phyloP scores from a whole-genome alignment of 1,140 invertebrate species.

The Diuraphis noxia region DNA sequence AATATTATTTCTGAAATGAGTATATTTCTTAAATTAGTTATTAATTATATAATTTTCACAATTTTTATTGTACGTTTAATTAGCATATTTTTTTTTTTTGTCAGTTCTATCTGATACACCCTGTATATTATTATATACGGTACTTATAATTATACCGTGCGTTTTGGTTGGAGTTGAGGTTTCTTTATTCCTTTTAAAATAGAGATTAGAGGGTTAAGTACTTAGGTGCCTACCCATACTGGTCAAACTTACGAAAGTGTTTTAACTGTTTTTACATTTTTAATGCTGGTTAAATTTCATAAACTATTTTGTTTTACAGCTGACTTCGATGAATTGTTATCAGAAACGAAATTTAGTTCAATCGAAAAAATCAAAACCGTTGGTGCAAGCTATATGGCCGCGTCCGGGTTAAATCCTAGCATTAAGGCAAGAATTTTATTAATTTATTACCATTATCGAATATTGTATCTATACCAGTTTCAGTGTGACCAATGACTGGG shows the following conservation, averaged over 20 bases:
- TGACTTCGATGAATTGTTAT: constrained; percentile 90
- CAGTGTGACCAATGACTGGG: no score
- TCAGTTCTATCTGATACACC: no score
- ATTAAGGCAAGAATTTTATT: constrained; percentile 54
- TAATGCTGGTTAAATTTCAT: background rate
- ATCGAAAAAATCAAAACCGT: constrained; percentile 99
- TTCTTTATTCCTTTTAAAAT: background rate
- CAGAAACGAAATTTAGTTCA: constrained; percentile 83
- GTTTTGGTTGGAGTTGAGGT: background rate
- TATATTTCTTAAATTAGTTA: no score
- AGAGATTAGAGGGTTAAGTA: background rate
- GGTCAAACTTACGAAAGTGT: background rate
- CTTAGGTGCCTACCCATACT: background rate
- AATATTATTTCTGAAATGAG: no score
- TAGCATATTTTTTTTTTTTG: no score
- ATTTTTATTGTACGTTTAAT: no score
- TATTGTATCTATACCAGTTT: background rate
- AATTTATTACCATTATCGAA: background rate
- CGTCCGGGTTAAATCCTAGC: constrained; percentile 79
- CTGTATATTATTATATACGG: background rate
- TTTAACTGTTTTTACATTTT: background rate
- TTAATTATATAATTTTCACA: no score
- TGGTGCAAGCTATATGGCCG: constrained; percentile 96
- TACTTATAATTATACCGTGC: background rate
- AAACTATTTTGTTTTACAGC: constrained; percentile 63